These are phyloP conservation scores for Lepisosteus oculatus DNA, from an alignment of 2,113 vertebrate genomes.

Conservation along the genomic window DNA sequence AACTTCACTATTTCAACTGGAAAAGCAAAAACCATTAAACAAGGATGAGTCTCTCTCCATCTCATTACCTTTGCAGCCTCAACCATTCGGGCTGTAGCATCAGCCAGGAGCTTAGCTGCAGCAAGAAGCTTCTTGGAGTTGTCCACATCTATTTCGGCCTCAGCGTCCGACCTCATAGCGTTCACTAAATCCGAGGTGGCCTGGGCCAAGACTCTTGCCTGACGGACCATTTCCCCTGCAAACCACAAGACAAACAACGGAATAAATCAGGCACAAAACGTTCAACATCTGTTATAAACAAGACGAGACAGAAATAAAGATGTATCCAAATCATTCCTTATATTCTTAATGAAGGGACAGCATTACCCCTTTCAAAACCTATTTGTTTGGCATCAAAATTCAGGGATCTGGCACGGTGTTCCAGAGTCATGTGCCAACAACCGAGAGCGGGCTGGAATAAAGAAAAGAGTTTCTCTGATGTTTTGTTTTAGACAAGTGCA, in stretches of 20 bases:
- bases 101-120: slow-evolving; percentile 92
- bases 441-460: too few species aligned
- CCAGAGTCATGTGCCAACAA: too few species aligned
- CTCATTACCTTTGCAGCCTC: slow-evolving; percentile 94
- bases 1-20: slow-evolving; percentile 30
- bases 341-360: too few species aligned
- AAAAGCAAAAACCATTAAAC: neutral
- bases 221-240: slow-evolving; percentile 94
- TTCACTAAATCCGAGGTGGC: slow-evolving; percentile 95
- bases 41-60: neutral
- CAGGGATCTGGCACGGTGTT: neutral
- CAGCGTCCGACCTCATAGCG: slow-evolving; percentile 94
- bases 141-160: slow-evolving; percentile 94
- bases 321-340: too few species aligned
- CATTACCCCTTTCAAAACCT: too few species aligned
- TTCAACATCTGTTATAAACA: too few species aligned
- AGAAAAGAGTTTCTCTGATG: too few species aligned
- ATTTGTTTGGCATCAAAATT: neutral
- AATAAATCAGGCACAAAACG: too few species aligned
- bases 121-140: slow-evolving; percentile 97
- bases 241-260: neutral
- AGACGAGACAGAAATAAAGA: too few species aligned
- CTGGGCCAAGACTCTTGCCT: slow-evolving; percentile 94
- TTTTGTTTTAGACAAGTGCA: too few species aligned
- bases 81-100: slow-evolving; percentile 97